Percentiles rank a stretch among this genome's conserved stretches.
Conservation (phyloP, 2,888 invertebrate genomes). For the Parnassius apollo region DNA sequence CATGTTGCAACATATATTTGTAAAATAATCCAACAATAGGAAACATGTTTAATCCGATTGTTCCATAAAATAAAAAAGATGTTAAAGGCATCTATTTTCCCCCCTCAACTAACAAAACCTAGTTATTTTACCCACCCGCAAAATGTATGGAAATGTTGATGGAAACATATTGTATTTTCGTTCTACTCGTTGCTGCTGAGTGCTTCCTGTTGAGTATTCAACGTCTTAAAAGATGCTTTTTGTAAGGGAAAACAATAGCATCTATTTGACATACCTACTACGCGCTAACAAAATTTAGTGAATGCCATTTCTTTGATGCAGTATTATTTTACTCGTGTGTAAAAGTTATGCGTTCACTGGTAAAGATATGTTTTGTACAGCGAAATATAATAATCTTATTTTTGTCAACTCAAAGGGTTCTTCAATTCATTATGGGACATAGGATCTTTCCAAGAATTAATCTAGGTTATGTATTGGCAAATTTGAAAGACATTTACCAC, state of each 20-base stretch:
- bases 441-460: too few species aligned
- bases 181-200: conserved; percentile 49
- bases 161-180: conserved; percentile 70
- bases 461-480: too few species aligned
- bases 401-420: too few species aligned
- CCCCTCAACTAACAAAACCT: conserved; percentile 10
- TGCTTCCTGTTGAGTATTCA: conserved; percentile 59
- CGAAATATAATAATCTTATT: too few species aligned
- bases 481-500: too few species aligned
- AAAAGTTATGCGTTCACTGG: too few species aligned
- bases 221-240: conserved; percentile 54
- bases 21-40: neutral
- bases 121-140: conserved; percentile 10
- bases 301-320: neutral
- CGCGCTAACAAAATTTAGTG: conserved; percentile 18
- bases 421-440: too few species aligned
- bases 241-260: conserved; percentile 63
- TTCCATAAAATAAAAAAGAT: conserved; percentile 7
- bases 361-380: too few species aligned
- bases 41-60: neutral
- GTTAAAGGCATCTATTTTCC: conserved; percentile 8
- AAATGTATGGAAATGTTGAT: conserved; percentile 72
- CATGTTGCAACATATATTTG: too few species aligned
- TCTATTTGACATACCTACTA: conserved; percentile 56
- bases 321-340: too few species aligned